Evolutionary conservation across 2,113 vertebrate species (phyloP), one percentile per base, ranked within the genome.

Genomic region (Odobenus rosmarus): DNA sequence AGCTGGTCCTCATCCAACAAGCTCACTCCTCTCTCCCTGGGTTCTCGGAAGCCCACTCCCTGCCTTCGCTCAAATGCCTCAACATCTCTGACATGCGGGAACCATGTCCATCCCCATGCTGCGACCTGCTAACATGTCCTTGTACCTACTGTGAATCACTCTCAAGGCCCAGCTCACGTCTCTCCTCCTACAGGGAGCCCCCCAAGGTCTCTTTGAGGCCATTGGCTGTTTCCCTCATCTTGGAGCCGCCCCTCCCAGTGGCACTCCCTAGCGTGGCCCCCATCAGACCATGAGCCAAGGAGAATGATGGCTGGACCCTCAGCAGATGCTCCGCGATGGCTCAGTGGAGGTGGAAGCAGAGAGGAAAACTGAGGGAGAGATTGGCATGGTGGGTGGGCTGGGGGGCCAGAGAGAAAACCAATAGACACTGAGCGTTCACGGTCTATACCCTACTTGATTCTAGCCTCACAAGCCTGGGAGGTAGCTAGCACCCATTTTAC

Each of bases 251-350:
- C 36, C 6, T 8, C 16, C 55, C 0, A 0, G 62, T 15, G 39
- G 1, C n/a, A 2, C 23, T 36, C 18, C 8, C 33, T 26, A 51
- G 31, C 71, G 2, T 23, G 4, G 1, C 33, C 28, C 39, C n/a
- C 1, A 0, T 39, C 24, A 57, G 77, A 28, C 12, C 7, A 5
- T 6, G 13, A 53, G 23, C 72, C 85, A 57, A 36, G 67, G 24
- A 24, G 23, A 82, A 19, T 16, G 1, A 28, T 0, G 49, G 28
- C 13, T 71, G 31, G 26, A 0, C 83, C 36, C 69, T 1, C 5
- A 31, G 28, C 14, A n/a, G 31, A 23, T 5, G 46, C 14, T 42
- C 69, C 10, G 0, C 0, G 1, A 19, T 0, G 19, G 49, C 3
- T 18, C 36, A 9, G 1, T 1, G 18, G 42, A 26, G 39, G 31